phyloP scores from a whole-genome alignment of 2,113 vertebrate genomes.

The Hemiscyllium ocellatum region DNA sequence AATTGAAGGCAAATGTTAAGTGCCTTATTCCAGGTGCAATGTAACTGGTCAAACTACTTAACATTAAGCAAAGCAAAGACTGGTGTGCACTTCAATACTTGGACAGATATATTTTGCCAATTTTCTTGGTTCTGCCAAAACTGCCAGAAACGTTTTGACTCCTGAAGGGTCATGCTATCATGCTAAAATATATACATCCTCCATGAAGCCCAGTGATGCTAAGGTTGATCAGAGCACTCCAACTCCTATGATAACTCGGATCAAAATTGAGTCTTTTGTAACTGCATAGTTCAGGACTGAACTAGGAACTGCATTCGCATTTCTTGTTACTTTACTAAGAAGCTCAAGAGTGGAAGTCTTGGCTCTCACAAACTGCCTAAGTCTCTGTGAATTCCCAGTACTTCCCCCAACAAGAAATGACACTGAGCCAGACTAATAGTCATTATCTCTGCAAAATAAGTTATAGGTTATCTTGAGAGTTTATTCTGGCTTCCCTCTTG shows the following conservation, averaged over 20 bases:
- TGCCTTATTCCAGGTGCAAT: background rate
- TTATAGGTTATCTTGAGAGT: background rate
- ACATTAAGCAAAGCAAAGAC: background rate
- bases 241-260: background rate
- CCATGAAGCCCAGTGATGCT: background rate
- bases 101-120: background rate
- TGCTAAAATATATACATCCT: background rate
- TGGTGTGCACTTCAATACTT: background rate
- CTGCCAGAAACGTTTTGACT: background rate
- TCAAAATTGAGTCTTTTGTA: background rate
- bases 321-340: background rate
- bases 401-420: background rate
- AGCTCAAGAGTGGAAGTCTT: background rate
- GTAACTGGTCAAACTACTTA: no score
- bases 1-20: background rate
- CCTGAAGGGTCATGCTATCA: background rate
- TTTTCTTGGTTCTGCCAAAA: background rate
- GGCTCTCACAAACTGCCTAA: background rate
- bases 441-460: background rate
- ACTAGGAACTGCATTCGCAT: background rate
- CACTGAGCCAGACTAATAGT: background rate
- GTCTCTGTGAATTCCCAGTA: background rate
- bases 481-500: background rate
- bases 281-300: background rate
- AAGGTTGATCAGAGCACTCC: background rate